Evolutionary conservation across 1,140 invertebrate species (phyloP).

Genomic region (Druon quercuslanigerum): DNA sequence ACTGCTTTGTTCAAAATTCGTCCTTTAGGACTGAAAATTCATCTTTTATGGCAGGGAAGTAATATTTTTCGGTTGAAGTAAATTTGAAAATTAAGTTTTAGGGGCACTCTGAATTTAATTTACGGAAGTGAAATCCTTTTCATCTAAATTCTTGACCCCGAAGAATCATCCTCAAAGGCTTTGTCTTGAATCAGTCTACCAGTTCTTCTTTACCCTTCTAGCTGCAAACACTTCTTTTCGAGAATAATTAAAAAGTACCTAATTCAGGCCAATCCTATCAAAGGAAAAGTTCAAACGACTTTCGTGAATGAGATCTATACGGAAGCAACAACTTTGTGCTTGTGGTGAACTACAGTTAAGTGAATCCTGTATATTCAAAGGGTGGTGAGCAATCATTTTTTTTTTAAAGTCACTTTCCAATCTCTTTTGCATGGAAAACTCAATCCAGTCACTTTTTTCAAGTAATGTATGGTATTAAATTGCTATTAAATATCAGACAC

Average conservation of each 20-base stretch:
- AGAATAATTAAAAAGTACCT: slow-evolving; percentile 17
- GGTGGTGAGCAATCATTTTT: not conserved
- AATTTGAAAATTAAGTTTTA: too few species aligned
- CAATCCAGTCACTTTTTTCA: too few species aligned
- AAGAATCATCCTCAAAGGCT: not conserved
- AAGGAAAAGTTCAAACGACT: slow-evolving; percentile 23
- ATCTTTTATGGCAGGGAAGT: too few species aligned
- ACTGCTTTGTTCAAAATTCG: too few species aligned
- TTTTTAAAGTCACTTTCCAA: too few species aligned
- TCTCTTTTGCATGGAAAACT: too few species aligned
- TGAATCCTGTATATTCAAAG: not conserved
- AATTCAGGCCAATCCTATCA: slow-evolving; percentile 9
- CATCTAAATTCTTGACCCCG: not conserved
- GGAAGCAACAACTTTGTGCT: slow-evolving; percentile 21
- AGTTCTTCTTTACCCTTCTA: not conserved
- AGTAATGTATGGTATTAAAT: too few species aligned
- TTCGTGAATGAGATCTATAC: slow-evolving; percentile 3
- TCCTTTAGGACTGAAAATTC: too few species aligned
- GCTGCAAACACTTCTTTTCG: slow-evolving; percentile 2
- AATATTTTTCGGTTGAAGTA: too few species aligned
- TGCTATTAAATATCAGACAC: too few species aligned
- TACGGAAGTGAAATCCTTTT: not conserved
- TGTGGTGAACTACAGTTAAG: slow-evolving; percentile 1
- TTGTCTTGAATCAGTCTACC: not conserved
- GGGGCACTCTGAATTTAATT: too few species aligned